Base-by-base conservation (phyloP, 2,888 invertebrate genomes). In the Clanis bilineata region DNA sequence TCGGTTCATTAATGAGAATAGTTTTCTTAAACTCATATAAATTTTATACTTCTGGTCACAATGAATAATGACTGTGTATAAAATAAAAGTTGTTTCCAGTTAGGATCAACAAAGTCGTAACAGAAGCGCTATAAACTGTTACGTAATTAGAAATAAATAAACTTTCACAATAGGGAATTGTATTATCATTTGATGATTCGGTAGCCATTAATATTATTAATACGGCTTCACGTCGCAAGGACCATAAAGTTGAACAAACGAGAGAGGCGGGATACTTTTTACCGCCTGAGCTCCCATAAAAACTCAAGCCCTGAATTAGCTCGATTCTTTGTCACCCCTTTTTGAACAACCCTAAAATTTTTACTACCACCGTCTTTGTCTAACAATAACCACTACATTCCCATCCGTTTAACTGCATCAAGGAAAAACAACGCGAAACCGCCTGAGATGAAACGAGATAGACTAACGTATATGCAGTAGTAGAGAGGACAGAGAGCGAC, bases 381-480 rank as follows among this genome's bases (percentile, higher is more conserved):
- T 92, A 90, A 90, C 91, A 90, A 90, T 90, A 90, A 90, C 90
- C 89, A 90, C 90, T 88, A 90, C 90, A 90, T 91, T 91, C 89
- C 86, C 88, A 89, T 90, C 91, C 90, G 88, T 88, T 90, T 90
- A 92, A 90, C 89, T 92, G 92, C 92, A 92, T 90, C 90, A 88
- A 86, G 90, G 89, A 91, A 90, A 91, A 92, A 90, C 88, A 90
- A 90, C 90, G 86, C 86, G 80, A 88, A 90, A 88, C 88, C 84
- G 82, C 90, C 88, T 83, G 88, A 90, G 92, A 91, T 91, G 86
- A 91, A 92, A 92, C 90, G 92, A 90, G 92, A 92, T 92, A 88
- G 92, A 92, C 88, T 86, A 91, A 90, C 90, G 88, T 92, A 92
- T 86, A 92, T 91, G 92, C 91, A 90, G 84, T 90, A 89, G 85